Conservation (phyloP, 2,797 vertebrate genomes). For the Sarcophilus harrisii region DNA sequence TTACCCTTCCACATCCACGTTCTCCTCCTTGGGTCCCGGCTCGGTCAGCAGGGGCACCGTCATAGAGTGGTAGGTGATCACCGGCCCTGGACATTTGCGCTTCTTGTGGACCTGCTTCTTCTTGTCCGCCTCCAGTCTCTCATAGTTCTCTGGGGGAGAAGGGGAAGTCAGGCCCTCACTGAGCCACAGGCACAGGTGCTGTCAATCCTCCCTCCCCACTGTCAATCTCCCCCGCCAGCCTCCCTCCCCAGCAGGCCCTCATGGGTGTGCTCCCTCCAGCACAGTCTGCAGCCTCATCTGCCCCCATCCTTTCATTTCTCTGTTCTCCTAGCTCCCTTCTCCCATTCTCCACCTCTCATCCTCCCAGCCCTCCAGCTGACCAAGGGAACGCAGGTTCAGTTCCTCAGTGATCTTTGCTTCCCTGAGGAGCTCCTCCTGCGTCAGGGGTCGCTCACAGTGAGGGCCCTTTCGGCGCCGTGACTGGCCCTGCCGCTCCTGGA, state of each 20-base stretch:
- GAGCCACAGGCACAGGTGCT: rapidly evolving
- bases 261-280: no score
- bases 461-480: constrained; percentile 92
- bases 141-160: constrained; percentile 91
- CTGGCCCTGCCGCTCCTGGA: constrained; percentile 95
- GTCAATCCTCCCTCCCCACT: not conserved
- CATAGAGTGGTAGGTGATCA: constrained; percentile 94
- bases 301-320: not conserved
- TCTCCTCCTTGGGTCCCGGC: constrained; percentile 91
- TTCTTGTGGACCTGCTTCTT: constrained; percentile 98
- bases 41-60: constrained; percentile 94
- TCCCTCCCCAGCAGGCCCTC: not conserved
- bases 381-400: constrained; percentile 94
- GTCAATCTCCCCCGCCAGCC: not conserved
- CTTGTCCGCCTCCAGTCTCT: constrained; percentile 96
- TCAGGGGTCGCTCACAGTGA: constrained; percentile 90
- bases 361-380: constrained; percentile 80
- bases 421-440: constrained; percentile 95
- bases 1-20: constrained; percentile 96
- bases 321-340: not conserved
- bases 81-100: constrained; percentile 91
- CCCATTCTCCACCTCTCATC: not conserved
- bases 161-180: not conserved
- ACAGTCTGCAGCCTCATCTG: no score
- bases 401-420: constrained; percentile 96